Percentiles rank a stretch among this genome's conserved stretches.
phyloP scores from a whole-genome alignment of 1,140 invertebrate genomes.

The Drosophila erecta region DNA sequence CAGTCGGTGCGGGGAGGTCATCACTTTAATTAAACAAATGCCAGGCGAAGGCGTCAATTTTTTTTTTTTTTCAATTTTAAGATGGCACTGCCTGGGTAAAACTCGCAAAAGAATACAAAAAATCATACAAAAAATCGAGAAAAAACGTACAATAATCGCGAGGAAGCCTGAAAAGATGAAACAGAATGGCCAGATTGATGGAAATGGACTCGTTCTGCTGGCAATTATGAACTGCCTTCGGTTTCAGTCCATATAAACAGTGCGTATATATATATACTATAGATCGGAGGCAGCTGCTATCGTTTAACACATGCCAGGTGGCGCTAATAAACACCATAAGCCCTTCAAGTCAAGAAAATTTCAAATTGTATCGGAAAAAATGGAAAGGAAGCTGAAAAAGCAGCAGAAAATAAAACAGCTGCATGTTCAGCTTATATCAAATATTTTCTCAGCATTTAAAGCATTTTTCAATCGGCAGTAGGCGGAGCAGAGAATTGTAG shows the following conservation, averaged over 20 bases:
- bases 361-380: neutral
- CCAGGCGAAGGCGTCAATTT: conserved; percentile 67
- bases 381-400: neutral
- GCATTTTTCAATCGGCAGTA: neutral
- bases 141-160: neutral
- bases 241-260: conserved; percentile 21
- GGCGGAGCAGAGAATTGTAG: too few relatives aligned
- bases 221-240: conserved; percentile 58
- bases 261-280: neutral
- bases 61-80: conserved; percentile 27
- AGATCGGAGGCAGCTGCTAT: conserved; percentile 22
- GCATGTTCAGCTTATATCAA: too few relatives aligned
- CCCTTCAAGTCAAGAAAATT: neutral
- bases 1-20: conserved; percentile 30
- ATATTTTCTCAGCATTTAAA: too few relatives aligned
- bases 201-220: conserved; percentile 18
- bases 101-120: neutral
- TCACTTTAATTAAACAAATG: conserved; percentile 82
- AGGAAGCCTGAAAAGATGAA: conserved; percentile 7
- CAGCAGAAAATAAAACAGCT: too few relatives aligned
- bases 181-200: conserved; percentile 14
- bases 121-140: too few relatives aligned
- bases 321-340: conserved; percentile 39
- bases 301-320: conserved; percentile 37
- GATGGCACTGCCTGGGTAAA: conserved; percentile 21